A percentile compares a stretch with the other conserved stretches of the same genome.
Conservation (phyloP, 2,797 vertebrate species). For the Hemitrygon akajei region DNA sequence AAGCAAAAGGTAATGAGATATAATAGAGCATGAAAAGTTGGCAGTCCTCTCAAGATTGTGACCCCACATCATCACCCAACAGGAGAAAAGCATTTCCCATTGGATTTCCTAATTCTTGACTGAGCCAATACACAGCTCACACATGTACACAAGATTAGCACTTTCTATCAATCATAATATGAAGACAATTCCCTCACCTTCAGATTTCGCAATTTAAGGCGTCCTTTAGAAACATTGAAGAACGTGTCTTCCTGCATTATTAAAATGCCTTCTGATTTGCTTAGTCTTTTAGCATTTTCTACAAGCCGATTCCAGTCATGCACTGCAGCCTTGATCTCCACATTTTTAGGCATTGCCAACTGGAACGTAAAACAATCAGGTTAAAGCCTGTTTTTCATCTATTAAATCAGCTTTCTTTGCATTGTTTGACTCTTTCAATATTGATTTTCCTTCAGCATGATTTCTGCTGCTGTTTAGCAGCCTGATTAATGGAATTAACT, state of each 20-base stretch:
- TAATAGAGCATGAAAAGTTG: neutral
- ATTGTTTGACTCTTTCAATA: too few species aligned
- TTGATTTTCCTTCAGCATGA: too few species aligned
- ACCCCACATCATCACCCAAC: neutral
- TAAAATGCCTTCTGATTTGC: slow-evolving; percentile 1
- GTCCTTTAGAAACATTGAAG: slow-evolving; percentile 23
- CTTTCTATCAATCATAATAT: neutral
- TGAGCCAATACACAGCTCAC: neutral
- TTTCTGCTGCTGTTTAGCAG: too few species aligned
- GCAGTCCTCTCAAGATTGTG: neutral
- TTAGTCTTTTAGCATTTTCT: slow-evolving; percentile 22
- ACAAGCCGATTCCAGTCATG: neutral
- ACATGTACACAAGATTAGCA: neutral
- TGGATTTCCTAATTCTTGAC: neutral
- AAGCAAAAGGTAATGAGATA: neutral
- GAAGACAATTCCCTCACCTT: neutral
- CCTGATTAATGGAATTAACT: too few species aligned
- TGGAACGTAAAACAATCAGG: neutral
- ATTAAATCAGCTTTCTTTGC: too few species aligned
- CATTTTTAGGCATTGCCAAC: slow-evolving; percentile 21
- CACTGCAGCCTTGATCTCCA: slow-evolving; percentile 36
- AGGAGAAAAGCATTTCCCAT: neutral
- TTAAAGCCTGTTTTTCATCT: too few species aligned
- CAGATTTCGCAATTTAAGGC: slow-evolving; percentile 35
- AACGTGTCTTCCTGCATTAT: slow-evolving; percentile 22